Evolutionary conservation across 2,113 vertebrate species (phyloP), one percentile per base, ranked within the genome.

Genomic region (Sphyrna mokarran): DNA sequence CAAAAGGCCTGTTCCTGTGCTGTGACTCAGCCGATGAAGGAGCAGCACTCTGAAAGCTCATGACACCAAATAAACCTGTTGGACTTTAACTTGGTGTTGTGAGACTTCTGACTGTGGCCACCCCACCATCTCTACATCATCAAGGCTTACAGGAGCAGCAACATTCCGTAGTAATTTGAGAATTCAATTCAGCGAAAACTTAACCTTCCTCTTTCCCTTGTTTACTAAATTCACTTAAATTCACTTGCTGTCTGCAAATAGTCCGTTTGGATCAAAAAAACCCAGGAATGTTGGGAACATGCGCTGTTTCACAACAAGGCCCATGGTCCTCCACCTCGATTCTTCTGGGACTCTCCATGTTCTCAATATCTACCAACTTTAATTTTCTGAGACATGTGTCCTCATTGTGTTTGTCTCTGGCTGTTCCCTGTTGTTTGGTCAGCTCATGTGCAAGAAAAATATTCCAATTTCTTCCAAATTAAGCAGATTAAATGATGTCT

Each of bases 361-460:
- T 66, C 43, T 95, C 94, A 70, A 69, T 43, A 48, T 23, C 93
- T 72, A 93, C 22, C 93, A 69, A 72, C 22, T 72, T 95, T 95
- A 95, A 95, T 95, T 72, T 95, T 70, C 66, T 76, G 94, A 95
- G 91, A 43, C 69, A 43, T 72, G 13, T 95, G 69, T 95, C 43
- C 94, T 95, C 66, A 95, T 95, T 95, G 54, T 26, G 26, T 76
- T 95, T 95, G 94, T 43, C 68, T 76, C 69, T 66, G 9, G 13
- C 94, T 72, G 94, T 69, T 72, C 68, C 66, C 94, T 76, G 40
- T 95, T 90, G 87, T 61, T 90, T 3, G 5, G 54, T 43, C 43
- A 26, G 40, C 94, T 72, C 76, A 95, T 95, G 68, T 95, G 69
- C 63, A 69, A 72, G 48, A 54, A 95, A 95, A 95, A 48, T 14